Conservation (phyloP, 2,797 vertebrate species). For the Adelosebastes latens region DNA sequence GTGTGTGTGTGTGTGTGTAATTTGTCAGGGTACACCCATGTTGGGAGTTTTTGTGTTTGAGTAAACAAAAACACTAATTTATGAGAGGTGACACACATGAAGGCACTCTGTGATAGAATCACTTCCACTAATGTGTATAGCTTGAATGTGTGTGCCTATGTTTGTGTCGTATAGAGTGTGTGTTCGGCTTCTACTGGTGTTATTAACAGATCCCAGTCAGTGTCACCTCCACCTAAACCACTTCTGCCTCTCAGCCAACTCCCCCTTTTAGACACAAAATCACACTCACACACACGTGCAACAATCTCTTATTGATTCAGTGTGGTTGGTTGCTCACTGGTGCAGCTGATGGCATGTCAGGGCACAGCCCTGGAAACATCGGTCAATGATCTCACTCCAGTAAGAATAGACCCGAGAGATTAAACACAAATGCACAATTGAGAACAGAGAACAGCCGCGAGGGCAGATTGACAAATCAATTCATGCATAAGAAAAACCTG, state of each 20-base stretch:
- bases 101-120: conserved; percentile 3
- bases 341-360: conserved; percentile 39
- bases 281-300: background rate
- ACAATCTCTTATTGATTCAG: conserved; percentile 55
- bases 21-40: background rate
- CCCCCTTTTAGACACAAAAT: background rate
- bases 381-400: conserved; percentile 55
- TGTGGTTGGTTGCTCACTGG: conserved; percentile 8
- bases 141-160: background rate
- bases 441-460: conserved; percentile 39
- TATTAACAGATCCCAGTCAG: conserved; percentile 10
- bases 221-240: conserved; percentile 5
- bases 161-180: background rate
- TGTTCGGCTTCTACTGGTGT: background rate
- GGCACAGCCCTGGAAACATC: conserved; percentile 56
- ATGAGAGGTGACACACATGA: conserved; percentile 4
- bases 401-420: conserved; percentile 68
- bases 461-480: background rate
- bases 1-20: background rate
- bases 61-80: conserved; percentile 9
- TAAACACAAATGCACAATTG: conserved; percentile 59
- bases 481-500: background rate
- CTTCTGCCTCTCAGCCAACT: background rate
- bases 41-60: conserved; percentile 4
- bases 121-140: conserved; percentile 2